phyloP scores from a whole-genome alignment of 1,140 invertebrate genomes.

The Calliphora vicina region DNA sequence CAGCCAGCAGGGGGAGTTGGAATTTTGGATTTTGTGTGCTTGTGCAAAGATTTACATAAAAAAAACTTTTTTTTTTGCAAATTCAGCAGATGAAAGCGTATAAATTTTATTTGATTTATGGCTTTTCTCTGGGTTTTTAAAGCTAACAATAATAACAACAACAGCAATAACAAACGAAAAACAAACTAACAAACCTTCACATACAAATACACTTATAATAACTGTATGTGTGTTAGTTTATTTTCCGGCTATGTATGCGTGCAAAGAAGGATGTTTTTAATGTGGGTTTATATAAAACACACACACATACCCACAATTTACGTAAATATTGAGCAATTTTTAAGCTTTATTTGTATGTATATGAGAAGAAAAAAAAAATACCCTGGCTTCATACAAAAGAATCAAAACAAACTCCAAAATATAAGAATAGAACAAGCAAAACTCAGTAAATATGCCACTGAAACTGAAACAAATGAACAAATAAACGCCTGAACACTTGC shows the following conservation, averaged over 20 bases:
- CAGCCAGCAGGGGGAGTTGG: neutral
- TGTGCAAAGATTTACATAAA: slow-evolving; percentile 33
- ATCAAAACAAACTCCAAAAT: neutral
- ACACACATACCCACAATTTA: neutral
- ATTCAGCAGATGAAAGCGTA: slow-evolving; percentile 61
- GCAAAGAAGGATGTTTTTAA: neutral
- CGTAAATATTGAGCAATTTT: neutral
- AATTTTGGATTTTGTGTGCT: neutral
- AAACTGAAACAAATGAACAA: neutral
- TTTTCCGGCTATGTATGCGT: neutral
- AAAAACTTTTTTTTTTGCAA: slow-evolving; percentile 12
- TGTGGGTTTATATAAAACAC: neutral
- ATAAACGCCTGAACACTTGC: neutral
- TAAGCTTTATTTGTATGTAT: neutral
- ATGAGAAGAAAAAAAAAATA: neutral
- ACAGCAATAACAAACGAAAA: neutral
- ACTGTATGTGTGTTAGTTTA: neutral
- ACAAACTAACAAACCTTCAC: neutral
- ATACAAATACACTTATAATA: neutral
- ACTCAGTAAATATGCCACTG: neutral
- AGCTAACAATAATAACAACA: neutral
- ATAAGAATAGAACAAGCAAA: neutral
- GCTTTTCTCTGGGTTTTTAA: slow-evolving; percentile 18
- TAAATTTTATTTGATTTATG: slow-evolving; percentile 63
- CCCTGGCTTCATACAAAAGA: neutral